Evolutionary conservation across 2,797 vertebrate species (phyloP).

Genomic region (Myotis myotis): DNA sequence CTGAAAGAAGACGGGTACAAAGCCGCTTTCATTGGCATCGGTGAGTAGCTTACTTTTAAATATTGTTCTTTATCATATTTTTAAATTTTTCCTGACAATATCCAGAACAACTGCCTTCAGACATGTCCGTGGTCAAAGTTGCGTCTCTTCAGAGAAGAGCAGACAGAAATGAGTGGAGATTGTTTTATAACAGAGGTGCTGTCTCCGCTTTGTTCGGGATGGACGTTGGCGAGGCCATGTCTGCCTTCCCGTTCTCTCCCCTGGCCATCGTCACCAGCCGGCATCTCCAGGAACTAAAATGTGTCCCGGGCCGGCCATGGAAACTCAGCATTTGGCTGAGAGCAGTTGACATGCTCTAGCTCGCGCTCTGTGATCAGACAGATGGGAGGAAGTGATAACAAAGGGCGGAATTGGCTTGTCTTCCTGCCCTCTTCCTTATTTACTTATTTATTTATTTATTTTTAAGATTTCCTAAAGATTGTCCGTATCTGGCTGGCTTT

Average conservation of each 20-base stretch:
- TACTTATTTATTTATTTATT: background rate
- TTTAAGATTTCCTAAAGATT: background rate
- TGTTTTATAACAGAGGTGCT: background rate
- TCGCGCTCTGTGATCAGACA: background rate
- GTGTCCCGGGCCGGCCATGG: background rate
- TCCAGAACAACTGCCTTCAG: background rate
- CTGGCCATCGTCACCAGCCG: background rate
- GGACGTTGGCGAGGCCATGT: too few species aligned
- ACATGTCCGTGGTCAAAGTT: background rate
- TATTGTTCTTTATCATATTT: constrained; percentile 40
- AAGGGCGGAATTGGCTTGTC: background rate
- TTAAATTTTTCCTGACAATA: background rate
- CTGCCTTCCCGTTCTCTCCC: background rate
- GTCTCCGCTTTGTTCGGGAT: background rate
- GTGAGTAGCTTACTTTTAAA: constrained; percentile 83
- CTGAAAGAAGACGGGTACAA: constrained; percentile 91
- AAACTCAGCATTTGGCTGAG: background rate
- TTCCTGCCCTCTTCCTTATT: background rate
- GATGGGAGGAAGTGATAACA: background rate
- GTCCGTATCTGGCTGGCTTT: background rate
- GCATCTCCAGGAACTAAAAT: background rate
- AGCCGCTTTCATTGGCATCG: constrained; percentile 94
- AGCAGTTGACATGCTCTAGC: background rate
- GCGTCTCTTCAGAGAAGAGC: background rate
- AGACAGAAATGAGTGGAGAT: background rate